Percentiles rank a stretch among this genome's conserved stretches.
phyloP scores from a whole-genome alignment of 2,888 invertebrate genomes.

The Nymphalis polychloros region DNA sequence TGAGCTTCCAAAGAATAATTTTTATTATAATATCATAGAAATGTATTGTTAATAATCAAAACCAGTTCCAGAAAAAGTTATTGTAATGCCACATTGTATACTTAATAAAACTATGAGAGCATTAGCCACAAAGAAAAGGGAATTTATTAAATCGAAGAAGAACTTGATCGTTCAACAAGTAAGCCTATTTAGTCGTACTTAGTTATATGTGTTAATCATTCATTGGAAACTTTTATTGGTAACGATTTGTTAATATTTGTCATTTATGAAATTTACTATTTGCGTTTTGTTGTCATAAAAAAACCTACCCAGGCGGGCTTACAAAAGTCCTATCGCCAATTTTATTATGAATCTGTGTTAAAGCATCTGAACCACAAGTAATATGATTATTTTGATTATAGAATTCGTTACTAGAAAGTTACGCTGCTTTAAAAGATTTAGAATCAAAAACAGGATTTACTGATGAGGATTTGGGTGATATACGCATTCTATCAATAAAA shows the following conservation, averaged over 20 bases:
- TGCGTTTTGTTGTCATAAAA: too few relatives aligned
- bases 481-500: conserved; percentile 67
- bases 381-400: conserved; percentile 34
- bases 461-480: conserved; percentile 59
- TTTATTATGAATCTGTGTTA: neutral
- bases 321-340: too few relatives aligned
- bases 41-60: neutral
- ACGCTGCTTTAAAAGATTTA: conserved; percentile 61
- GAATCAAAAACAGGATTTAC: conserved; percentile 55
- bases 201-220: too few relatives aligned
- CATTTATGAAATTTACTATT: too few relatives aligned
- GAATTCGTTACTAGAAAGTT: conserved; percentile 63
- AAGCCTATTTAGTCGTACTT: conserved; percentile 26
- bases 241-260: too few relatives aligned
- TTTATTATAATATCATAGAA: neutral
- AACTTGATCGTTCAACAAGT: conserved; percentile 62
- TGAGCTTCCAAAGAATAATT: too few relatives aligned
- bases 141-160: conserved; percentile 64
- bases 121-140: conserved; percentile 65
- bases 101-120: conserved; percentile 55
- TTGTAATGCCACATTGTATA: conserved; percentile 54
- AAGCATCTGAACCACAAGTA: too few relatives aligned
- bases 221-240: too few relatives aligned
- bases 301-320: too few relatives aligned
- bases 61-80: conserved; percentile 53